phyloP scores from a whole-genome alignment of 2,888 invertebrate genomes.

The Zeuzera pyrina region DNA sequence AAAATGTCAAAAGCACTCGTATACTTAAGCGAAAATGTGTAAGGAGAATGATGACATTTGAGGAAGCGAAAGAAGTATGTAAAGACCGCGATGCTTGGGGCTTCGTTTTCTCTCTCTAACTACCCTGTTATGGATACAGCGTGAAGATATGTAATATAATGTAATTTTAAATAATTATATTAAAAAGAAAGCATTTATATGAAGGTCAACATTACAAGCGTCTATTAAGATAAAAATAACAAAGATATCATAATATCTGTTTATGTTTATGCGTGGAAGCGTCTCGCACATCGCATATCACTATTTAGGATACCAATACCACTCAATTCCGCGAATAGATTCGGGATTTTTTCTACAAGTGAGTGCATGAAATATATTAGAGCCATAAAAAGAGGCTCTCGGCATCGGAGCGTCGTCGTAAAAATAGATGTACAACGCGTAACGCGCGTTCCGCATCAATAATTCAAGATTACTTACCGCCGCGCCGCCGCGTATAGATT shows the following conservation, averaged over 20 bases:
- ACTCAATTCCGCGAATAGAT: constrained; percentile 49
- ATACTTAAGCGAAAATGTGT: too few species aligned
- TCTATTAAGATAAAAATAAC: too few species aligned
- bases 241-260: background rate
- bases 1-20: too few species aligned
- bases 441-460: constrained; percentile 54
- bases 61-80: too few species aligned
- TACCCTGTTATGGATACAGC: too few species aligned
- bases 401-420: constrained; percentile 41
- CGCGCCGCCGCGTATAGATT: constrained; percentile 26
- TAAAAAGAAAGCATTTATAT: too few species aligned
- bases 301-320: constrained; percentile 46
- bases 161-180: too few species aligned
- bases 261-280: constrained; percentile 41
- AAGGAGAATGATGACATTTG: too few species aligned
- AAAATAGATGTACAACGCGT: constrained; percentile 58
- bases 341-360: constrained; percentile 40
- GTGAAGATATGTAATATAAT: too few species aligned
- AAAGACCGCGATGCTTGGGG: too few species aligned
- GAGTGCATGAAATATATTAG: constrained; percentile 55
- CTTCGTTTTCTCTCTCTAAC: too few species aligned
- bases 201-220: too few species aligned
- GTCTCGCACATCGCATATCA: constrained; percentile 39
- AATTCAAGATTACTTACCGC: constrained; percentile 56
- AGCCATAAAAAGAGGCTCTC: constrained; percentile 57